phyloP scores from a whole-genome alignment of 2,113 vertebrate genomes.

The Aramus guarauna region DNA sequence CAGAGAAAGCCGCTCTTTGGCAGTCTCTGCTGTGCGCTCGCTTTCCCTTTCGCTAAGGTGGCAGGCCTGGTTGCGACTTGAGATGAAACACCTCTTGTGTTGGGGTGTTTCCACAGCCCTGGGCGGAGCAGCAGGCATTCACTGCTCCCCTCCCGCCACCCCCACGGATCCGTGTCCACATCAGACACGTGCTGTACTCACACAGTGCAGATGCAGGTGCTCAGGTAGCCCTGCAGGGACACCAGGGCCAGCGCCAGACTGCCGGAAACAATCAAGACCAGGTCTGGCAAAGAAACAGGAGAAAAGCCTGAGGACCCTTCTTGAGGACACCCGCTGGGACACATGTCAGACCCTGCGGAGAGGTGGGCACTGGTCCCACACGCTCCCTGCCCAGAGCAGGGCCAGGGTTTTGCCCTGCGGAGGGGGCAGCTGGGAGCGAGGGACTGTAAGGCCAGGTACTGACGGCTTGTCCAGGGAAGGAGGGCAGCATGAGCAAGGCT shows the following conservation, averaged over 20 bases:
- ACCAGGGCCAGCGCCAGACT: accelerated
- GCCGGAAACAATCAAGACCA: not conserved
- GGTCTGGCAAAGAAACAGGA: not conserved
- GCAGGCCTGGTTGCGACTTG: no score
- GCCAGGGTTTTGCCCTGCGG: no score
- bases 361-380: not conserved
- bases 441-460: no score
- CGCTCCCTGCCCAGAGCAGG: not conserved
- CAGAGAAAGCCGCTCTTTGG: not conserved
- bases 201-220: not conserved
- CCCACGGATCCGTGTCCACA: no score
- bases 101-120: not conserved
- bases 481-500: no score
- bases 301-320: not conserved
- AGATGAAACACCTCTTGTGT: not conserved
- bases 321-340: not conserved
- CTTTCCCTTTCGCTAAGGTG: not conserved
- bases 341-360: not conserved
- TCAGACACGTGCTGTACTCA: not conserved
- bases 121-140: no score
- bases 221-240: not conserved
- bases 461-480: no score
- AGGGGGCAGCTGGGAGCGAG: no score
- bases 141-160: not conserved
- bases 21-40: no score